phyloP scores from a whole-genome alignment of 2,888 invertebrate genomes.

The Gnatocerus cornutus region DNA sequence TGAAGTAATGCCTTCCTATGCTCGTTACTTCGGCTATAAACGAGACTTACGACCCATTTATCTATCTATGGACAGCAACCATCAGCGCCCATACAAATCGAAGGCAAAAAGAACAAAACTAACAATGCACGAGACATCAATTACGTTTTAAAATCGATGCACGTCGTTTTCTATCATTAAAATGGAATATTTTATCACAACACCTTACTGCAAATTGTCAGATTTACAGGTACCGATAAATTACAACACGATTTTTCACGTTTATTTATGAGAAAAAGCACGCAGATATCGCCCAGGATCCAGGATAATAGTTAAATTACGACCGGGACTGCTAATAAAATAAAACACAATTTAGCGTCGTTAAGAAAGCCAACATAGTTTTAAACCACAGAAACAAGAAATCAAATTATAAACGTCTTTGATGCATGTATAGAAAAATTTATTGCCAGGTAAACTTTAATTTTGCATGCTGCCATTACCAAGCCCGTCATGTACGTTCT shows the following conservation, averaged over 20 bases:
- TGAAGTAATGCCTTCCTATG: slow-evolving; percentile 49
- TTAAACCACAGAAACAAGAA: not conserved
- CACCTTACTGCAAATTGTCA: slow-evolving; percentile 8
- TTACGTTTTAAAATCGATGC: slow-evolving; percentile 29
- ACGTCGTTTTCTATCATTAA: slow-evolving; percentile 24
- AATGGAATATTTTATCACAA: slow-evolving; percentile 20
- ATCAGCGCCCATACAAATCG: slow-evolving; percentile 29
- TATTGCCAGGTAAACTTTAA: slow-evolving; percentile 6
- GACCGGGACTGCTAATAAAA: too few species aligned
- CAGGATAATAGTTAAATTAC: too few species aligned
- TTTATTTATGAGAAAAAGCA: too few species aligned
- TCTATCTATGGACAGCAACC: slow-evolving; percentile 24
- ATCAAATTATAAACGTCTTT: not conserved
- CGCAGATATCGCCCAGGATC: too few species aligned
- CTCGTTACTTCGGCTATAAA: slow-evolving; percentile 47
- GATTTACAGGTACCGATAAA: slow-evolving; percentile 7
- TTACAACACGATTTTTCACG: not conserved
- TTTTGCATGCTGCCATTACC: not conserved
- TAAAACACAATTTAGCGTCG: too few species aligned
- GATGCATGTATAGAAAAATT: slow-evolving; percentile 5
- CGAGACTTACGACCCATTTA: slow-evolving; percentile 47
- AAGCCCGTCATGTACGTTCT: not conserved
- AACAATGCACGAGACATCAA: slow-evolving; percentile 20
- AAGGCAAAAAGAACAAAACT: slow-evolving; percentile 19
- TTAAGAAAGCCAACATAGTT: not conserved